A percentile compares a stretch with the other conserved stretches of the same genome.
These are phyloP conservation scores for Australoheros facetus DNA, from an alignment of 2,797 vertebrate species.

Conservation along the genomic window DNA sequence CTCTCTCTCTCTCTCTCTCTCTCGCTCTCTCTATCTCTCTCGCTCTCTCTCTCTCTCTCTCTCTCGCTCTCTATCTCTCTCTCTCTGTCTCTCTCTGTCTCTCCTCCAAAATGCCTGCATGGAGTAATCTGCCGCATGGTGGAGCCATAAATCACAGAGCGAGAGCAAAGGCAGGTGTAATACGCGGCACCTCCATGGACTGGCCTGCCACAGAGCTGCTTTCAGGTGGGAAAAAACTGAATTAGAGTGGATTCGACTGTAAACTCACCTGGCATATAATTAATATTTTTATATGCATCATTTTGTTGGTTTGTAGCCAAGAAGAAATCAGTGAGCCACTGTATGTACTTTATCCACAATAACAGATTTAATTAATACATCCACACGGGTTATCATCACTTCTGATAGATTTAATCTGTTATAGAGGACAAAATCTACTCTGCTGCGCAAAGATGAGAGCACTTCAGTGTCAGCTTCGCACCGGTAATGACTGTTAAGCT, in stretches of 20 bases:
- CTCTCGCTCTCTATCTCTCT: conserved; percentile 6
- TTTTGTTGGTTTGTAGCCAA: not conserved
- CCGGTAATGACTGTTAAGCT: conserved; percentile 22
- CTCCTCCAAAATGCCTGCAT: conserved; percentile 1
- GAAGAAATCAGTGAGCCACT: not conserved
- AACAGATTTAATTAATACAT: not conserved
- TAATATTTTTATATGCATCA: not conserved
- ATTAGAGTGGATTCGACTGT: not conserved
- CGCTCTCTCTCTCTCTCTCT: conserved; percentile 34
- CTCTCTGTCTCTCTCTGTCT: not conserved
- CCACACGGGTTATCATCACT: not conserved
- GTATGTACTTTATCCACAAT: not conserved
- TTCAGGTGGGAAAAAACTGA: not conserved
- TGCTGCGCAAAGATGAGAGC: not conserved
- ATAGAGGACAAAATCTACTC: not conserved
- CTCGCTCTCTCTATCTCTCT: conserved; percentile 31
- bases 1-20: conserved; percentile 26
- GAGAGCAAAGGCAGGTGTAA: not conserved
- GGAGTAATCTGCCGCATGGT: conserved; percentile 51
- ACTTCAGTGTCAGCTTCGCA: not conserved
- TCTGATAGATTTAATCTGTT: not conserved
- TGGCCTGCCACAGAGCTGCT: not conserved
- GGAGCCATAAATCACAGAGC: conserved; percentile 57
- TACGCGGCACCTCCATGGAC: not conserved
- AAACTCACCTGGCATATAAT: not conserved